phyloP scores from a whole-genome alignment of 2,113 vertebrate species.

The Numida meleagris region DNA sequence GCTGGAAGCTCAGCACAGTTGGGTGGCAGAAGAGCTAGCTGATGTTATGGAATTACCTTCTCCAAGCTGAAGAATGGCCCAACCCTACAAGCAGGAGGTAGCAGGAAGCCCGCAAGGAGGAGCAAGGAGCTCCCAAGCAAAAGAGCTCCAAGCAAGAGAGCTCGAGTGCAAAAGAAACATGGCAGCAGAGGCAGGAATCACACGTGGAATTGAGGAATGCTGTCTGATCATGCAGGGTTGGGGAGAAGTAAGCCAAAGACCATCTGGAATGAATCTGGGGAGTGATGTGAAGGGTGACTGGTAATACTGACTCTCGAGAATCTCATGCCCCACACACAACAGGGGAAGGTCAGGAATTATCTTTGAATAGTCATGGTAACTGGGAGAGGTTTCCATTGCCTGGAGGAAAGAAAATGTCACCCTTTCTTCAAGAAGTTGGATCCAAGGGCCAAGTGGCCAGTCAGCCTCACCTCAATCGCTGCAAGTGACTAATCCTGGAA shows the following conservation, averaged over 20 bases:
- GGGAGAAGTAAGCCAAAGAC: not conserved
- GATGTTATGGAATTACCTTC: not conserved
- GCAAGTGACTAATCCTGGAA: not conserved
- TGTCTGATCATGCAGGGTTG: not conserved
- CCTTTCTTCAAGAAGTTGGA: not conserved
- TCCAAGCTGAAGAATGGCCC: not conserved
- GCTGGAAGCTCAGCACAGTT: not conserved
- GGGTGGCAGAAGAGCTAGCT: not conserved
- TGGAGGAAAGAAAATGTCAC: not conserved
- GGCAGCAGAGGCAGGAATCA: not conserved
- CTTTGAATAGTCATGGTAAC: not conserved
- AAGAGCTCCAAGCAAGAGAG: no score
- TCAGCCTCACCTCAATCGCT: not conserved
- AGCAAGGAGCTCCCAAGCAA: not conserved
- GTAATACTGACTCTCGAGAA: not conserved
- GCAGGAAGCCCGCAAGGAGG: not conserved
- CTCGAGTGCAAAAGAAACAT: not conserved
- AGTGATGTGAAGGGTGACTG: not conserved
- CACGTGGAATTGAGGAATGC: not conserved
- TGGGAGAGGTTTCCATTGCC: not conserved
- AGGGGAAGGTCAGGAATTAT: not conserved
- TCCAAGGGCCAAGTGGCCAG: not conserved
- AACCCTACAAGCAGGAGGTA: not conserved
- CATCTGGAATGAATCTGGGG: not conserved
- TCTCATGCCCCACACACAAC: not conserved